Evolutionary conservation across 2,113 vertebrate genomes (phyloP).

Genomic region (Bos taurus): DNA sequence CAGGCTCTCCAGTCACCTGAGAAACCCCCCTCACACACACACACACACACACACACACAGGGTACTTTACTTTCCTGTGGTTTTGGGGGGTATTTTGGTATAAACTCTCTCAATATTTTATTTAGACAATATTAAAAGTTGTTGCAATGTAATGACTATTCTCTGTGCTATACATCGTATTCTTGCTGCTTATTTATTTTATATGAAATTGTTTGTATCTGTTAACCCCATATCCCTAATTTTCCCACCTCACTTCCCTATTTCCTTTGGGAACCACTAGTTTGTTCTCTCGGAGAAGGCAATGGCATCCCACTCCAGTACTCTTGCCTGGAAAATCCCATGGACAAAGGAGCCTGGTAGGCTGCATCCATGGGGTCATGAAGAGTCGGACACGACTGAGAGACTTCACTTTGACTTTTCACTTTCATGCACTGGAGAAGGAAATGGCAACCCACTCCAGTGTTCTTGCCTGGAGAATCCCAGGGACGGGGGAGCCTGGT

Average conservation of each 20-base stretch:
- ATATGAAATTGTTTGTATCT: neutral
- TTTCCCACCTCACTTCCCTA: neutral
- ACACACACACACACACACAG: no score
- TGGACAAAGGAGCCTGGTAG: no score
- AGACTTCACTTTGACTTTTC: no score
- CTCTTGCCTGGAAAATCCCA: no score
- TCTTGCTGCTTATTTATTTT: neutral
- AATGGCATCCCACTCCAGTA: no score
- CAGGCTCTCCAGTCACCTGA: neutral
- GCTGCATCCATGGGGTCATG: no score
- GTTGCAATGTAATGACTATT: neutral
- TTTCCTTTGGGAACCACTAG: neutral
- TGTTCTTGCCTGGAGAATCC: no score
- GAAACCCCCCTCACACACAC: neutral
- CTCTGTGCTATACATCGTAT: neutral
- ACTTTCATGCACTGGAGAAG: no score
- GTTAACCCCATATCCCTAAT: neutral
- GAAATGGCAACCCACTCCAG: no score
- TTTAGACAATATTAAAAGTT: neutral
- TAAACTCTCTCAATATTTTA: neutral
- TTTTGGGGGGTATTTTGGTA: neutral
- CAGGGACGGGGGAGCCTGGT: no score
- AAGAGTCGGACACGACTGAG: no score
- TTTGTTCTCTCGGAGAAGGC: neutral
- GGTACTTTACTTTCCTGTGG: no score